A percentile compares a stretch with the other conserved stretches of the same genome.
phyloP scores from a whole-genome alignment of 2,888 invertebrate species.

The Lepidonotus clava region DNA sequence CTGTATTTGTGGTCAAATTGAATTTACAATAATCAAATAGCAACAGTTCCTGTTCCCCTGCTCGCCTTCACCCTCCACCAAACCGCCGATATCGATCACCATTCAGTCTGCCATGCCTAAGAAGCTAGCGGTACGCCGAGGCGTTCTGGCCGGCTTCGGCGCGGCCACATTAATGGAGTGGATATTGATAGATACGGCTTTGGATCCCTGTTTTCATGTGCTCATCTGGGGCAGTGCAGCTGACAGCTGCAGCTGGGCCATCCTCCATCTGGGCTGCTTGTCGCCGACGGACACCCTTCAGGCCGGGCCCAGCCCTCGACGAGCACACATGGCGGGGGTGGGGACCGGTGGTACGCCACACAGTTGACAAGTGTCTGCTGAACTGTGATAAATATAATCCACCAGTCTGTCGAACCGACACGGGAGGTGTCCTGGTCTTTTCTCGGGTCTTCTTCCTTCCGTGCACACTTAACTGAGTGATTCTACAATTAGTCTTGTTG shows the following conservation, averaged over 20 bases:
- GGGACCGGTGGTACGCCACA: neutral
- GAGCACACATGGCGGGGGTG: neutral
- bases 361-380: neutral
- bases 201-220: conserved; percentile 9
- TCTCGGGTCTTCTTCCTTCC: no score
- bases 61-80: neutral
- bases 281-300: conserved; percentile 1
- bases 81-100: neutral
- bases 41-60: no score
- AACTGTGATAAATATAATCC: neutral
- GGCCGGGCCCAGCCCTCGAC: neutral
- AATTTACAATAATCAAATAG: conserved; percentile 44
- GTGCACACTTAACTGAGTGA: no score
- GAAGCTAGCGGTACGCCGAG: neutral
- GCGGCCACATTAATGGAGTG: conserved; percentile 18
- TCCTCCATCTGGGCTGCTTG: neutral
- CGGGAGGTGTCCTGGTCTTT: no score
- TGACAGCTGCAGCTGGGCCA: conserved; percentile 18
- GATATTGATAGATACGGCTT: conserved; percentile 36
- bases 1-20: conserved; percentile 37
- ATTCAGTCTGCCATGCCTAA: neutral
- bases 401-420: no score
- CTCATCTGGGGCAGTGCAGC: neutral
- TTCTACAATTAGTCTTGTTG: no score
- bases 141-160: neutral